A percentile compares a stretch with the other conserved stretches of the same genome.
Conservation (phyloP, 2,797 vertebrate genomes). For the Microchirus variegatus region DNA sequence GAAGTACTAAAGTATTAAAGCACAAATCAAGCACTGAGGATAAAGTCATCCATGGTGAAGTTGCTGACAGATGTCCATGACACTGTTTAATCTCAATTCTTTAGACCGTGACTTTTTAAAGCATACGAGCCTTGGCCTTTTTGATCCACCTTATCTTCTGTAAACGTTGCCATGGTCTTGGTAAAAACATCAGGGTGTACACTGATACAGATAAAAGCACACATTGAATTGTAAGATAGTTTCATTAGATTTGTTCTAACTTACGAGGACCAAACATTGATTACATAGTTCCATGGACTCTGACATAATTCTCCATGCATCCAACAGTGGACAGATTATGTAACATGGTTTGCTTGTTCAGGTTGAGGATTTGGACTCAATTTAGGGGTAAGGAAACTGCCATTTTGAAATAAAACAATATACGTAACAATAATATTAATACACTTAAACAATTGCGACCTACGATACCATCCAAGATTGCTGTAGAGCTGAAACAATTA, state of each 20-base stretch:
- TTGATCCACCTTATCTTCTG: conserved; percentile 10
- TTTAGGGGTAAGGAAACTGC: too few relatives aligned
- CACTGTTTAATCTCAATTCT: conserved; percentile 11
- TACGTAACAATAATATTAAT: too few relatives aligned
- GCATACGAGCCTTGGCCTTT: background rate
- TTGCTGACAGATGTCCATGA: background rate
- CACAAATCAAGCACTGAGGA: background rate
- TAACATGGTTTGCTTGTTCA: too few relatives aligned
- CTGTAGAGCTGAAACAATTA: too few relatives aligned
- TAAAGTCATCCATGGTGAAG: background rate
- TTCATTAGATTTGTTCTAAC: background rate
- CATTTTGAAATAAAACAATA: too few relatives aligned
- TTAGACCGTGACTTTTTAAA: conserved; percentile 9
- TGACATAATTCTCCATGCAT: background rate
- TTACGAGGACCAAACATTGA: too few relatives aligned
- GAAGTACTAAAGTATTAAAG: background rate
- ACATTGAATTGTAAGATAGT: background rate
- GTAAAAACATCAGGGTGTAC: background rate
- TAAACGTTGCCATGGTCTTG: background rate
- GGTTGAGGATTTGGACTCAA: too few relatives aligned
- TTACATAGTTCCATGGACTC: too few relatives aligned
- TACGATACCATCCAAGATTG: too few relatives aligned
- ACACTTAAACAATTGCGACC: too few relatives aligned
- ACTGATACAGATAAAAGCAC: background rate
- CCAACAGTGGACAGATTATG: too few relatives aligned